Evolutionary conservation across 2,797 vertebrate genomes (phyloP).

Genomic region (Rhinichthys osculus): DNA sequence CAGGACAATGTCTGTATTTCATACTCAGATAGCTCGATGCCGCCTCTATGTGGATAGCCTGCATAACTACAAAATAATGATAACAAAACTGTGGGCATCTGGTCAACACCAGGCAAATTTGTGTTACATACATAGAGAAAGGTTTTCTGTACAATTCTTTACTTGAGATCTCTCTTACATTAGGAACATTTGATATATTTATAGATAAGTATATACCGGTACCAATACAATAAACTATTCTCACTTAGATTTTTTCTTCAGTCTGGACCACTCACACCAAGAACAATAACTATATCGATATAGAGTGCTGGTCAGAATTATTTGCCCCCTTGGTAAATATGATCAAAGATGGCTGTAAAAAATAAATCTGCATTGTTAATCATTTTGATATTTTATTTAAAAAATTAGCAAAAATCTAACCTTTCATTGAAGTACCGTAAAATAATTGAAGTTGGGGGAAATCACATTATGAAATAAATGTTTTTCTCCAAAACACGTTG

Average conservation of each 20-base stretch:
- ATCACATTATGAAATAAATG: too few species aligned
- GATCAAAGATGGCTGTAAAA: too few species aligned
- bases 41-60: conserved; percentile 44
- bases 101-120: not conserved
- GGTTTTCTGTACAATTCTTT: not conserved
- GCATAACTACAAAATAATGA: conserved; percentile 1
- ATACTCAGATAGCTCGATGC: conserved; percentile 18
- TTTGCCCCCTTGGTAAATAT: too few species aligned
- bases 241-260: not conserved
- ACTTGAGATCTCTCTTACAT: not conserved
- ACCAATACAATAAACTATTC: not conserved
- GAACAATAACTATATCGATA: not conserved
- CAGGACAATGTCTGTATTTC: not conserved
- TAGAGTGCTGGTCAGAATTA: too few species aligned
- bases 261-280: not conserved
- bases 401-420: too few species aligned
- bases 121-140: not conserved
- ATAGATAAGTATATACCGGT: not conserved
- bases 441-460: too few species aligned
- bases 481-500: too few species aligned
- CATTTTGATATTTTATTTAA: too few species aligned
- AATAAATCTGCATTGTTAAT: too few species aligned
- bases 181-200: not conserved
- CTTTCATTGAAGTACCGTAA: too few species aligned
- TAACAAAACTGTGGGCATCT: not conserved